Percentiles rank a stretch among this genome's conserved stretches.
Conservation (phyloP, 2,113 vertebrate species). For the Saguinus imperator region DNA sequence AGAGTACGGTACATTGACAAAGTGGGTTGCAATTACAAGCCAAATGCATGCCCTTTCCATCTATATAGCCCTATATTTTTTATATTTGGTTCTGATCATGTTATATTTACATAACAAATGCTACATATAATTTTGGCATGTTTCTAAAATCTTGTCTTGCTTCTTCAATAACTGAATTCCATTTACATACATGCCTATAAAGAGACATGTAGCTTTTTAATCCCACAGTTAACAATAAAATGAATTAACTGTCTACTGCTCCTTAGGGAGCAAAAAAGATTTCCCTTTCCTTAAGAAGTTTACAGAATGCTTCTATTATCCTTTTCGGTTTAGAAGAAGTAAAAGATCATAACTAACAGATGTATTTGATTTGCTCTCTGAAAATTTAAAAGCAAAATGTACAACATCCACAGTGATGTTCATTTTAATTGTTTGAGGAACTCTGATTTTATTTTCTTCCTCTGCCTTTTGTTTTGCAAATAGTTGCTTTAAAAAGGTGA, state of each 20-base stretch:
- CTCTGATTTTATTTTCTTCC: conserved; percentile 9
- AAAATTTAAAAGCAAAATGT: conserved; percentile 47
- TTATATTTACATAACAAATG: neutral
- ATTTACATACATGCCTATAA: neutral
- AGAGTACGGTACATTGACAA: neutral
- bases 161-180: conserved; percentile 1
- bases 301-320: neutral
- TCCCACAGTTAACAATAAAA: neutral
- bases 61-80: neutral
- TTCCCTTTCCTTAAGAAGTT: neutral
- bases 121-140: neutral
- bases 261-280: neutral
- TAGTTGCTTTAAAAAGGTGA: neutral
- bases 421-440: neutral
- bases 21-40: neutral
- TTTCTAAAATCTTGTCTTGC: conserved; percentile 46
- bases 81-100: neutral
- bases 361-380: conserved; percentile 14
- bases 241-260: neutral
- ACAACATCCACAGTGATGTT: neutral
- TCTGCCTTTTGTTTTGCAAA: conserved; percentile 44
- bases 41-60: neutral
- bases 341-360: neutral
- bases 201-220: neutral
- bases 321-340: neutral